Percentiles rank a stretch among this genome's conserved stretches.
These are phyloP conservation scores for Venustaconcha ellipsiformis DNA, from an alignment of 1,140 invertebrate genomes.

Conservation along the genomic window DNA sequence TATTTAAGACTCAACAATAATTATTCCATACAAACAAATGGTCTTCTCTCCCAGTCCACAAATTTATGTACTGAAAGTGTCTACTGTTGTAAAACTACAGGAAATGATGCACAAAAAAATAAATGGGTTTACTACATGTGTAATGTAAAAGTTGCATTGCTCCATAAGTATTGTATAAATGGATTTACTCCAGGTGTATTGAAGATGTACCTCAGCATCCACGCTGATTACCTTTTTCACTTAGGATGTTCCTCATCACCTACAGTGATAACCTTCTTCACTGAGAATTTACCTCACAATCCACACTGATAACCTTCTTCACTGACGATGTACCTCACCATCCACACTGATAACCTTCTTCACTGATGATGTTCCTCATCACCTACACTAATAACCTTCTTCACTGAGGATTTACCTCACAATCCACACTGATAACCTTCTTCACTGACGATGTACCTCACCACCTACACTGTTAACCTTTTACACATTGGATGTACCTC, in stretches of 20 bases:
- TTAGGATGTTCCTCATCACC: slow-evolving; percentile 78
- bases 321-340: slow-evolving; percentile 75
- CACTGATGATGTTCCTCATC: slow-evolving; percentile 78
- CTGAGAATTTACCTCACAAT: slow-evolving; percentile 76
- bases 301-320: no score
- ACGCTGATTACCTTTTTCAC: slow-evolving; percentile 84
- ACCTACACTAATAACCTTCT: slow-evolving; percentile 79
- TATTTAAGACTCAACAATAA: no score
- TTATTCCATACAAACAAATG: no score
- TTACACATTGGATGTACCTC: slow-evolving; percentile 79
- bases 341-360: slow-evolving; percentile 83
- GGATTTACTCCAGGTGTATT: no score
- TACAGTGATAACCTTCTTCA: slow-evolving; percentile 79
- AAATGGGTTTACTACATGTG: no score
- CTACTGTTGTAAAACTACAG: no score
- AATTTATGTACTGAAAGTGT: no score
- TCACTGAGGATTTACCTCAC: slow-evolving; percentile 80
- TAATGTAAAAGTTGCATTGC: no score
- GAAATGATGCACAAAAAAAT: no score
- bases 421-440: no score
- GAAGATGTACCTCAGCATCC: slow-evolving; percentile 78
- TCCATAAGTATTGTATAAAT: no score
- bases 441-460: slow-evolving; percentile 71
- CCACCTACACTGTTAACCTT: slow-evolving; percentile 83
- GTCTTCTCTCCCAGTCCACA: no score